Base-by-base conservation (phyloP, 2,888 invertebrate genomes). In the Urechis unicinctus region DNA sequence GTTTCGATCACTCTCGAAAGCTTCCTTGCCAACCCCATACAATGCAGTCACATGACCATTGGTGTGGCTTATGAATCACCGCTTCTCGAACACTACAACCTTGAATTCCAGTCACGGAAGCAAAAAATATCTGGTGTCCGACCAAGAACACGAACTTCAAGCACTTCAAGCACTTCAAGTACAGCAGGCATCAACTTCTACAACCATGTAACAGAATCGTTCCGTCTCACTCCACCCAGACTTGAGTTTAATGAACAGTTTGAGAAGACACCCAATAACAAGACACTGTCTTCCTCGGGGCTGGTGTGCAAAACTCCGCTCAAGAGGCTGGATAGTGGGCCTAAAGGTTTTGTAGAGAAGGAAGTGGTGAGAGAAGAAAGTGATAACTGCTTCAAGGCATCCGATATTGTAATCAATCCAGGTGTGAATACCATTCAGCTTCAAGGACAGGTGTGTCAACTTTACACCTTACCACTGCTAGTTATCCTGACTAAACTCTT, bases 301-400 rank as follows among this genome's bases (percentile, higher is more conserved):
- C 22, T 51, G 25, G 50, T 51, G 29, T 55, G 50, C 30, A 42
- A 43, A 9, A 41, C 50, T 5, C 50, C 52, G 44, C 47, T 55
- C 21, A n/a, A 48, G 24, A 24, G 42, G 6, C 5, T 30, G 30
- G 51, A 52, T 45, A 54, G 54, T 25, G 52, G 55, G 9, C 52
- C 53, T 2, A 29, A 30, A 71, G 83, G 83, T 62, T 81, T 86
- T 42, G 86, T 87, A 77, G 83, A 85, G 0, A 85, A 85, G 0
- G 82, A 83, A 1, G 85, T 86, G 1, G 72, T 82, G 1, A 84
- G 86, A 65, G 84, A 84, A 45, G 87, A 86, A 70, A 88, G 85
- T 66, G 82, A 82, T 22, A 81, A 82, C 58, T 81, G 82, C 58
- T 83, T 88, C n/a, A 71, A 70, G 17, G 75, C 79, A 1, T 60